phyloP scores from a whole-genome alignment of 1,140 invertebrate species.

The Mercenaria mercenaria region DNA sequence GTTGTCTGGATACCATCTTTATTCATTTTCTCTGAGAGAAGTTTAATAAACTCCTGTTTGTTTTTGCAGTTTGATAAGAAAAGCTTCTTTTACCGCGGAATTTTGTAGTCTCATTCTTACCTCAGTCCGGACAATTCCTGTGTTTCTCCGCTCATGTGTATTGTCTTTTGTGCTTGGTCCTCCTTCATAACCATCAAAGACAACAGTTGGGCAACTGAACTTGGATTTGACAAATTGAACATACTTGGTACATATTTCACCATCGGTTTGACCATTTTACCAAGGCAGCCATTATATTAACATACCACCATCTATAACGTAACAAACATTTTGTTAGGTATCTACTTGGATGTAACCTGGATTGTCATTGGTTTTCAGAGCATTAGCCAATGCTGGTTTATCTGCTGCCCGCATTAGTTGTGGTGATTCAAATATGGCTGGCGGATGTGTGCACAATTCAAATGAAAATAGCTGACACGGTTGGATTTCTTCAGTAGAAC shows the following conservation, averaged over 20 bases:
- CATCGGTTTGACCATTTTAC: no score
- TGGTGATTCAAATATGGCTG: slow-evolving; percentile 57
- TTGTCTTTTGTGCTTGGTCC: no score
- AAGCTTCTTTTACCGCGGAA: slow-evolving; percentile 20
- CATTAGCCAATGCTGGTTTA: slow-evolving; percentile 53
- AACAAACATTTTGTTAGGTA: no score
- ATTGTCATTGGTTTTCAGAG: not conserved
- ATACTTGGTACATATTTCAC: no score
- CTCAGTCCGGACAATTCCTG: not conserved
- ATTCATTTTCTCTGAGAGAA: not conserved
- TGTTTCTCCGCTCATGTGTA: not conserved
- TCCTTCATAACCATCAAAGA: slow-evolving; percentile 55
- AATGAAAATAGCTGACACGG: slow-evolving; percentile 6
- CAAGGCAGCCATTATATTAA: not conserved
- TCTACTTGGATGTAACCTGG: not conserved
- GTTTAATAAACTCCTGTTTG: slow-evolving; percentile 60
- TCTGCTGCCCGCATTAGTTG: slow-evolving; percentile 44
- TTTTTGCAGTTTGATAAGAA: slow-evolving; percentile 68
- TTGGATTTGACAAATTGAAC: no score
- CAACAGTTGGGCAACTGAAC: no score
- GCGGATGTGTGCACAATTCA: slow-evolving; percentile 34
- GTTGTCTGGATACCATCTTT: not conserved
- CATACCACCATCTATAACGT: not conserved
- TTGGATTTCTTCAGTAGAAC: not conserved
- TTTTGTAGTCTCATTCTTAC: not conserved